Conservation (phyloP, 2,888 invertebrate genomes). For the Thera britannica region DNA sequence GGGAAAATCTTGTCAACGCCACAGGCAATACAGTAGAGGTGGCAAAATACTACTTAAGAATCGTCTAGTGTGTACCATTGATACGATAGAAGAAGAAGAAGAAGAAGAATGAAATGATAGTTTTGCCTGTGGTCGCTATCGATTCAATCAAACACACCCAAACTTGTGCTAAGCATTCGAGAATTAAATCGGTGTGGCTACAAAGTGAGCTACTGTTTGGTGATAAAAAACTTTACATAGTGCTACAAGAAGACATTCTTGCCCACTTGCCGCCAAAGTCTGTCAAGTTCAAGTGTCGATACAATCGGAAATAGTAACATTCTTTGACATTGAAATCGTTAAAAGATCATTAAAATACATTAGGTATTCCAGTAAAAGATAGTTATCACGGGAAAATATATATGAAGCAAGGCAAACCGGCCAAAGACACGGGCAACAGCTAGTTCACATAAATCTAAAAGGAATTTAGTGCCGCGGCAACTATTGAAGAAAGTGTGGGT, state of each 20-base stretch:
- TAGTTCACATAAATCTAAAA: conserved; percentile 20
- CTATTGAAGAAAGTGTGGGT: conserved; percentile 18
- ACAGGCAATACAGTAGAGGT: no score
- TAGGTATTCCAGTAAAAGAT: neutral
- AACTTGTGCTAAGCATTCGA: conserved; percentile 16
- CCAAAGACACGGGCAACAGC: neutral
- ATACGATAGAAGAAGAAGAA: no score
- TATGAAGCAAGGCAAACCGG: neutral
- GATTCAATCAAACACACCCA: neutral
- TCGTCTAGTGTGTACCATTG: no score
- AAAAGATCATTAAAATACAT: conserved; percentile 41
- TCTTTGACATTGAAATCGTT: conserved; percentile 46
- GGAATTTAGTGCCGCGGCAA: conserved; percentile 22
- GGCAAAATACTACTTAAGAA: no score
- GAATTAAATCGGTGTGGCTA: conserved; percentile 36
- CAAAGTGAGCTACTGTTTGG: conserved; percentile 47
- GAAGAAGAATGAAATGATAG: no score
- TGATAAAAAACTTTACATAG: conserved; percentile 46
- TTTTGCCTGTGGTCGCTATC: neutral
- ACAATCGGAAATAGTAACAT: conserved; percentile 59
- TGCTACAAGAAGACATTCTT: conserved; percentile 52
- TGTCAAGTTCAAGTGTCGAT: conserved; percentile 64
- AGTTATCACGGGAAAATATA: neutral
- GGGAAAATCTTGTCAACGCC: no score
- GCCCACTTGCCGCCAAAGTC: conserved; percentile 49